phyloP scores from a whole-genome alignment of 1,140 invertebrate genomes.

The Rhagoletis pomonella region DNA sequence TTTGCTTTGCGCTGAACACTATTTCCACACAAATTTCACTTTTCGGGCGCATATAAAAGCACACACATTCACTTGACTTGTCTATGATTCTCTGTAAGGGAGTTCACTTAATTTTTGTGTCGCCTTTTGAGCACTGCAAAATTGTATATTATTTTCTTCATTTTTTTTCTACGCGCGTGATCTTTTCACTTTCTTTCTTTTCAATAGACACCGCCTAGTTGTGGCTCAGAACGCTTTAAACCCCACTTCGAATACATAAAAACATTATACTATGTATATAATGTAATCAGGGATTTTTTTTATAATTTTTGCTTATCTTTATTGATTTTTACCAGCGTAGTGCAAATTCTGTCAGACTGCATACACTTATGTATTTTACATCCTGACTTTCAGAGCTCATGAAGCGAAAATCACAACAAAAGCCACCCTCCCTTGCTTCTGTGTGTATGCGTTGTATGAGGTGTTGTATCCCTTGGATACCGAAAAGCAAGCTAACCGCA shows the following conservation, averaged over 20 bases:
- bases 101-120: not conserved
- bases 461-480: constrained; percentile 34
- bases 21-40: not conserved
- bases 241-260: not conserved
- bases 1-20: not conserved
- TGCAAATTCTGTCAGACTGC: no score
- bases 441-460: not conserved
- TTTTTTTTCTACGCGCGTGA: not conserved
- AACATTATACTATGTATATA: not conserved
- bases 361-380: not conserved
- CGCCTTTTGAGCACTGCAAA: not conserved
- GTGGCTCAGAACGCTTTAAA: not conserved
- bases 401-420: not conserved
- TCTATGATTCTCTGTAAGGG: not conserved
- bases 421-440: not conserved
- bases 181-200: constrained; percentile 44
- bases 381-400: constrained; percentile 24
- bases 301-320: not conserved
- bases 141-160: not conserved
- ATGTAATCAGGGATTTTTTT: not conserved
- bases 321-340: not conserved
- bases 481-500: not conserved
- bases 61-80: not conserved
- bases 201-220: not conserved
- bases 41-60: not conserved